A percentile compares a stretch with the other conserved stretches of the same genome.
Evolutionary conservation across 2,888 invertebrate genomes (phyloP).

Genomic region (Mycogona germanica): DNA sequence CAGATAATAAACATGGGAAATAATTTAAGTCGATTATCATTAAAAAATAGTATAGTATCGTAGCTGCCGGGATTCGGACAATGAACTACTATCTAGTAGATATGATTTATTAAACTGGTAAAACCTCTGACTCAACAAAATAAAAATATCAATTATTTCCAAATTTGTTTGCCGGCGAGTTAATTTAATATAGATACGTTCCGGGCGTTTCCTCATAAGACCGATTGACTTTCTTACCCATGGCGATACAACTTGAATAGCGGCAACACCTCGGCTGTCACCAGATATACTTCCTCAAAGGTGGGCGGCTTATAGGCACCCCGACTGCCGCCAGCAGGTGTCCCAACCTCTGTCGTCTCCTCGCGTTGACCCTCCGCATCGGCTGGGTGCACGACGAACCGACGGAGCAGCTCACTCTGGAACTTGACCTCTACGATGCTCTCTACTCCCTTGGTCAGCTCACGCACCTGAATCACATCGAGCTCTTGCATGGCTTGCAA

Average conservation of each 20-base stretch:
- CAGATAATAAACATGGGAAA: too few species aligned
- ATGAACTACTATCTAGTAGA: too few species aligned
- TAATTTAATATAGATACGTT: too few species aligned
- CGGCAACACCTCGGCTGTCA: slow-evolving; percentile 51
- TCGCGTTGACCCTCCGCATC: slow-evolving; percentile 5
- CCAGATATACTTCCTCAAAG: slow-evolving; percentile 53
- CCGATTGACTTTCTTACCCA: too few species aligned
- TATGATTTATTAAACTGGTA: too few species aligned
- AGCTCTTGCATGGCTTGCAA: slow-evolving; percentile 52
- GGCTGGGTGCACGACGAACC: slow-evolving; percentile 23
- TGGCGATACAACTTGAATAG: slow-evolving; percentile 47
- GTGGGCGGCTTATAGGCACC: slow-evolving; percentile 39
- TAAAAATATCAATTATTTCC: too few species aligned
- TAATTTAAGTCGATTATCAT: too few species aligned
- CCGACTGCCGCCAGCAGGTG: slow-evolving; percentile 3
- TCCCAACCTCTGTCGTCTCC: slow-evolving; percentile 8
- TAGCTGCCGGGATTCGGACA: too few species aligned
- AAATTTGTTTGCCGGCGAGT: too few species aligned
- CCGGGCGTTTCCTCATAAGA: too few species aligned
- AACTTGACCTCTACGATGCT: slow-evolving; percentile 52
- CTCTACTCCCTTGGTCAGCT: slow-evolving; percentile 61
- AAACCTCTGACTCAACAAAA: too few species aligned
- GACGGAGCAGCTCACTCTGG: slow-evolving; percentile 29
- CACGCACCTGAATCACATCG: slow-evolving; percentile 36
- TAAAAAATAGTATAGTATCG: too few species aligned